Percentiles rank a stretch among this genome's conserved stretches.
These are phyloP conservation scores for Epiperipatus broadwayi DNA, from an alignment of 2,888 invertebrate species.

Conservation along the genomic window DNA sequence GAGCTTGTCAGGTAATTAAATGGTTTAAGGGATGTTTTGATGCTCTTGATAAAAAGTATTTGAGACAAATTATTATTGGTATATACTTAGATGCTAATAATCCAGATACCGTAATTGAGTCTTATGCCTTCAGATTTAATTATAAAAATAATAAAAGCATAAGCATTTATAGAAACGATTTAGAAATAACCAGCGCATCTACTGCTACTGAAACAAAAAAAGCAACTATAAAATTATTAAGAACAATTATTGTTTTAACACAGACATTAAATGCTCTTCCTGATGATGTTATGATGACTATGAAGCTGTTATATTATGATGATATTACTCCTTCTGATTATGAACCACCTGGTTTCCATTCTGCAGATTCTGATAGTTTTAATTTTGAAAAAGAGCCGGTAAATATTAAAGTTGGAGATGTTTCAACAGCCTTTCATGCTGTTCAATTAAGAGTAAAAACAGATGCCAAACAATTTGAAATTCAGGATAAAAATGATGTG, in stretches of 20 bases:
- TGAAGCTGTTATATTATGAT: conserved; percentile 31
- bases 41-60: conserved; percentile 32
- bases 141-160: conserved; percentile 24
- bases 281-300: conserved; percentile 28
- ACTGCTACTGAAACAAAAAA: conserved; percentile 25
- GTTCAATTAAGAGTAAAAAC: too few relatives aligned
- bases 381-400: conserved; percentile 26
- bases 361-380: conserved; percentile 23
- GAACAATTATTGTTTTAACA: conserved; percentile 28
- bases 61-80: conserved; percentile 26
- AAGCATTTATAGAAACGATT: conserved; percentile 24
- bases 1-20: conserved; percentile 27
- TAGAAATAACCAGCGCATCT: conserved; percentile 18
- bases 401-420: conserved; percentile 29
- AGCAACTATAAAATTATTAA: conserved; percentile 27
- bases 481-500: too few relatives aligned
- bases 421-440: conserved; percentile 24
- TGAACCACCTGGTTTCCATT: conserved; percentile 30
- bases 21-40: conserved; percentile 33
- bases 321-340: conserved; percentile 30
- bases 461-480: too few relatives aligned
- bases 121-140: conserved; percentile 30
- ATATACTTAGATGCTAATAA: conserved; percentile 26
- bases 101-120: conserved; percentile 28
- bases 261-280: conserved; percentile 28